Percentiles rank a stretch among this genome's conserved stretches.
Evolutionary conservation across 2,797 vertebrate species (phyloP).

Genomic region (Tenualosa ilisha): DNA sequence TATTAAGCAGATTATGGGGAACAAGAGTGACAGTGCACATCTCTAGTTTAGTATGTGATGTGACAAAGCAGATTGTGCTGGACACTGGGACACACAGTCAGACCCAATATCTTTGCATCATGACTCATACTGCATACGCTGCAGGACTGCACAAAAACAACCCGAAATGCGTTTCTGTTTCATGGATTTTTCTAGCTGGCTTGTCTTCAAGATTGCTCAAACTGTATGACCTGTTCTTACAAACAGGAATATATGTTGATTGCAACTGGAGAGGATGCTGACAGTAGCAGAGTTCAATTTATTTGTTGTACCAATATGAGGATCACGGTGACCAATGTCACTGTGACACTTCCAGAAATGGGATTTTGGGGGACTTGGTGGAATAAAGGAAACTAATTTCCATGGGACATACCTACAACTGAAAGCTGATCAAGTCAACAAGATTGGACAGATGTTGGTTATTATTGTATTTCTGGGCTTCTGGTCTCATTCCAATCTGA

Average conservation of each 20-base stretch:
- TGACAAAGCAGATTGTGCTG: not conserved
- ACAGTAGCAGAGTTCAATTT: not conserved
- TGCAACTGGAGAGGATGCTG: not conserved
- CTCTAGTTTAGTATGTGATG: not conserved
- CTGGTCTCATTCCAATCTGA: not conserved
- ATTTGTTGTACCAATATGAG: not conserved
- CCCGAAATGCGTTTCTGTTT: not conserved
- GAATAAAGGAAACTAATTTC: not conserved
- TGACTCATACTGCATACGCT: not conserved
- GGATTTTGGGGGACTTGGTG: not conserved
- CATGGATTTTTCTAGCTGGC: not conserved
- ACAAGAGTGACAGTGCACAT: not conserved
- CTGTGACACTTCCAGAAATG: not conserved
- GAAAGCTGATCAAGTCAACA: not conserved
- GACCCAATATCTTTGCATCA: not conserved
- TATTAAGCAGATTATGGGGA: conserved; percentile 23
- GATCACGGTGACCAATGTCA: conserved; percentile 1
- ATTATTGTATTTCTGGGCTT: not conserved
- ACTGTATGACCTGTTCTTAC: not conserved
- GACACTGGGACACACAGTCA: not conserved
- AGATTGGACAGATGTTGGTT: conserved; percentile 8
- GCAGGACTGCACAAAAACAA: not conserved
- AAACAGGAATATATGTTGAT: not conserved
- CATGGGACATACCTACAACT: not conserved
- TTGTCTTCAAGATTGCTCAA: not conserved